A percentile compares a stretch with the other conserved stretches of the same genome.
Evolutionary conservation across 2,888 invertebrate species (phyloP).

Genomic region (Eudemis profundana): DNA sequence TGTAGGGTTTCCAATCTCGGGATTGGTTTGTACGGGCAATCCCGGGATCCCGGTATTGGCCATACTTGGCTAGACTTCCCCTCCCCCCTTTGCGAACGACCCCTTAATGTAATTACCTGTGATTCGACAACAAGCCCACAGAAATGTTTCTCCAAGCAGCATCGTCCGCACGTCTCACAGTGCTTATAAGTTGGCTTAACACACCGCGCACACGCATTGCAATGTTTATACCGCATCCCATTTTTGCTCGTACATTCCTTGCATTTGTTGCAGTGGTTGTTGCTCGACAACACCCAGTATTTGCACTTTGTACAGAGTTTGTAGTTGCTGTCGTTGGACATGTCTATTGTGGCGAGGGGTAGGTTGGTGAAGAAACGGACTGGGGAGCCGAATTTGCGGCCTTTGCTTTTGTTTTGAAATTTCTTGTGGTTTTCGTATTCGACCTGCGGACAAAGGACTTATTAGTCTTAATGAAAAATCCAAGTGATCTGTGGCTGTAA

Average conservation of each 20-base stretch:
- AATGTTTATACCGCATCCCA: slow-evolving; percentile 91
- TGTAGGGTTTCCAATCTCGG: no score
- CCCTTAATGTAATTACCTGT: slow-evolving; percentile 68
- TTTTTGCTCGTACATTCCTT: slow-evolving; percentile 79
- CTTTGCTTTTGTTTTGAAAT: slow-evolving; percentile 87
- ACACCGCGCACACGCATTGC: slow-evolving; percentile 90
- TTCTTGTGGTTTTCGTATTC: slow-evolving; percentile 92
- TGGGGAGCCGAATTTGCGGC: slow-evolving; percentile 91
- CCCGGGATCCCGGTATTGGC: no score
- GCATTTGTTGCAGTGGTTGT: slow-evolving; percentile 76
- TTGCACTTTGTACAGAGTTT: slow-evolving; percentile 90
- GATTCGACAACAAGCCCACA: slow-evolving; percentile 71
- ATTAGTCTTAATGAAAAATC: slow-evolving; percentile 53
- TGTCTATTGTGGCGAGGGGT: slow-evolving; percentile 77
- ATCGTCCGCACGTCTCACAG: slow-evolving; percentile 89
- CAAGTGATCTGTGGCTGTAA: no score
- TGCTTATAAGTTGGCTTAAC: slow-evolving; percentile 95
- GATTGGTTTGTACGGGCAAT: no score
- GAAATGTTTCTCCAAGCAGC: slow-evolving; percentile 77
- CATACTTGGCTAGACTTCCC: no score
- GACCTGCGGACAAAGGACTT: slow-evolving; percentile 80
- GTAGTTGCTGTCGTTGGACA: slow-evolving; percentile 87
- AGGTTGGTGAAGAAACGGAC: slow-evolving; percentile 95
- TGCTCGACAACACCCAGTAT: slow-evolving; percentile 84
- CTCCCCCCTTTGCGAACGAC: no score